phyloP scores from a whole-genome alignment of 2,888 invertebrate species.

The Anthrax anthrax region DNA sequence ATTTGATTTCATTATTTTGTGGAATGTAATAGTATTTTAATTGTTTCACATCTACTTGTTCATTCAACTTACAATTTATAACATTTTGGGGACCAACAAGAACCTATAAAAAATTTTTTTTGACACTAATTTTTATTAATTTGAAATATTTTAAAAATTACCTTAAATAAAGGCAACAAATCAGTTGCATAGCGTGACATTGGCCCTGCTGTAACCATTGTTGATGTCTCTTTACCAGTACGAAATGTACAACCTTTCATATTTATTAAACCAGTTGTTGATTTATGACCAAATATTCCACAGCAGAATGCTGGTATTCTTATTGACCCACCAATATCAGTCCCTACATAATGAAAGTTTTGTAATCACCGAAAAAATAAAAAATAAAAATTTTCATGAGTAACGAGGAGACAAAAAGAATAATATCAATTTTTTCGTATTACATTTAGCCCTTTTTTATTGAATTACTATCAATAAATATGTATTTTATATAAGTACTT shows the following conservation, averaged over 20 bases:
- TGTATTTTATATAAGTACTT: too few relatives aligned
- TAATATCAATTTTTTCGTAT: too few relatives aligned
- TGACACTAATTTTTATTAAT: too few relatives aligned
- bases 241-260: conserved; percentile 54
- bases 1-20: conserved; percentile 54
- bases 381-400: too few relatives aligned
- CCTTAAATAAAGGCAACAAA: conserved; percentile 59
- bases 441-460: too few relatives aligned
- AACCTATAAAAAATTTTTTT: conserved; percentile 12
- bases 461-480: too few relatives aligned
- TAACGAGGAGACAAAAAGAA: too few relatives aligned
- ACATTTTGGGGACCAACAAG: conserved; percentile 37
- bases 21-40: conserved; percentile 65
- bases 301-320: conserved; percentile 78
- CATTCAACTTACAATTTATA: conserved; percentile 42
- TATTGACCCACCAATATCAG: conserved; percentile 94
- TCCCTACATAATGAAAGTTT: conserved; percentile 42
- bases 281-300: conserved; percentile 74
- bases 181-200: conserved; percentile 65
- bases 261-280: conserved; percentile 44
- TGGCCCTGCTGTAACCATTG: conserved; percentile 76
- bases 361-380: too few relatives aligned
- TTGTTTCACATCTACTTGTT: conserved; percentile 46
- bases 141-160: conserved; percentile 21
- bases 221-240: conserved; percentile 48